phyloP scores from a whole-genome alignment of 2,888 invertebrate genomes.

The Melinaea menophilus region DNA sequence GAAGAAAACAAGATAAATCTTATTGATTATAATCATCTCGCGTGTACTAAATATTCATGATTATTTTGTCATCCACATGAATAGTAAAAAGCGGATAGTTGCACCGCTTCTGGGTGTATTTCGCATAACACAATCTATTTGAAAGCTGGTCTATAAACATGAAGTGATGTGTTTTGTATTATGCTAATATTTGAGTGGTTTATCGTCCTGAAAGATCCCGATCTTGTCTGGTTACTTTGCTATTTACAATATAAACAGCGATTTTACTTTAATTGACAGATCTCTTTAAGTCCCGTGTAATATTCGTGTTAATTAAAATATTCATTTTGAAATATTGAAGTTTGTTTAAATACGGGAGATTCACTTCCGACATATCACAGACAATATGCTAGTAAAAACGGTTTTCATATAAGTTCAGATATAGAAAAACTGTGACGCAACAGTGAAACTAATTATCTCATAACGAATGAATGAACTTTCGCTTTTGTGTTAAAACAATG shows the following conservation, averaged over 20 bases:
- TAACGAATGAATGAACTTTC: constrained; percentile 72
- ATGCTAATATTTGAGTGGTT: constrained; percentile 42
- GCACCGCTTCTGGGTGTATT: constrained; percentile 60
- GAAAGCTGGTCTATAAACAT: constrained; percentile 42
- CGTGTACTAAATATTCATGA: constrained; percentile 38
- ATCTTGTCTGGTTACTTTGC: neutral
- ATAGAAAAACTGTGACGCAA: constrained; percentile 72
- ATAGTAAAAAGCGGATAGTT: constrained; percentile 57
- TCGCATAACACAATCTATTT: constrained; percentile 51
- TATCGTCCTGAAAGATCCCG: constrained; percentile 27
- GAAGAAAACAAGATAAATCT: constrained; percentile 37
- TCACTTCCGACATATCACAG: constrained; percentile 51
- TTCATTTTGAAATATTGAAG: no score
- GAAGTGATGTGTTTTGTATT: constrained; percentile 41
- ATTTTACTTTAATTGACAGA: constrained; percentile 1
- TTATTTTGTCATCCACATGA: constrained; percentile 51
- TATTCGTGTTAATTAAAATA: no score
- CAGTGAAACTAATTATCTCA: constrained; percentile 76
- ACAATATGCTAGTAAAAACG: constrained; percentile 47
- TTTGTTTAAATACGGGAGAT: constrained; percentile 6
- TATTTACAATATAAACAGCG: neutral
- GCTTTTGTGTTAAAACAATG: constrained; percentile 75
- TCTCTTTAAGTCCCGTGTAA: constrained; percentile 3
- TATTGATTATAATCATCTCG: constrained; percentile 34
- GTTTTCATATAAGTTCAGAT: constrained; percentile 54